Evolutionary conservation across 2,888 invertebrate genomes (phyloP), one percentile per base, ranked within the genome.

Genomic region (Asteroscopus sphinx): DNA sequence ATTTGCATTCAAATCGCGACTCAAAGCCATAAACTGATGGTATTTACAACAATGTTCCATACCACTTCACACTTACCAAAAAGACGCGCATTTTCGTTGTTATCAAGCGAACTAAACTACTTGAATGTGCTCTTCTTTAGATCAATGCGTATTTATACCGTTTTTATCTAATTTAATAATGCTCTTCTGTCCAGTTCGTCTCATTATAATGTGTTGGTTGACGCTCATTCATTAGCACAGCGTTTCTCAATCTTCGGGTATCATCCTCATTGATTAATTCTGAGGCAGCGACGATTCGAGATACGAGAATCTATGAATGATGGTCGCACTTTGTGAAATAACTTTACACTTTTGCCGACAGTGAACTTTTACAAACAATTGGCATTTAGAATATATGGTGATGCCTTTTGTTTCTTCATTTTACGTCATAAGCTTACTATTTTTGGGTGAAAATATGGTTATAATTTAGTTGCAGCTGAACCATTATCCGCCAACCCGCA

Each of bases 141-240:
- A 81, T 79, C 81, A 82, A 82, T 80, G 83, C 86, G 85, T 93
- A 90, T 93, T 89, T 93, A 93, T 93, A 93, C 89, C 85, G 86
- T 92, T 90, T 91, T 91, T 85, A 83, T 85, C 83, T 85, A 84
- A 87, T 88, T 88, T 88, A 80, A 88, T 82, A 84, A 84, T 81
- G 85, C 83, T 82, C 84, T 80, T 80, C 81, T 82, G 80, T 84
- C 83, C 76, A 86, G 86, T 86, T 88, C 83, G 64, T 85, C 87
- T 85, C 87, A 89, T 91, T 85, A 86, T 88, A 86, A 90, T 89
- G 83, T 84, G 81, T 68, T 78, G 79, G 77, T 81, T 80, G 87
- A 86, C 83, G 85, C 80, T 86, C 82, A 87, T 87, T 85, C 85
- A 85, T 82, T 76, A 76, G 71, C 74, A 74, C 84, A 81, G 68